phyloP scores from a whole-genome alignment of 2,888 invertebrate genomes.

The Hyalella azteca region DNA sequence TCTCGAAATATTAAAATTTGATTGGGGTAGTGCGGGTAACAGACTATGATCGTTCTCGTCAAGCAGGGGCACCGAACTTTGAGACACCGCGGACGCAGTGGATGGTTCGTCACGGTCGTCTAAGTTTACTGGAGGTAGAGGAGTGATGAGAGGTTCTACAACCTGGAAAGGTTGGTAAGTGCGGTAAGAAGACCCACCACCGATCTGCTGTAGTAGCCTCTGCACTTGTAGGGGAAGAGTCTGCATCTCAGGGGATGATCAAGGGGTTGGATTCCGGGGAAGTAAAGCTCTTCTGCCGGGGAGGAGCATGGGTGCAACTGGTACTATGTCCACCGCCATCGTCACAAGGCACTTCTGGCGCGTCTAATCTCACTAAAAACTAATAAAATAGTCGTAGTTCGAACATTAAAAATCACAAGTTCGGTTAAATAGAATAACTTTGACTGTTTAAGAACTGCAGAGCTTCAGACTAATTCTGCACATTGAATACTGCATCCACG shows the following conservation, averaged over 20 bases:
- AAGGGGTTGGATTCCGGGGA: slow-evolving; percentile 53
- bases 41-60: background rate
- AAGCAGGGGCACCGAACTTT: slow-evolving; percentile 25
- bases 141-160: slow-evolving; percentile 16
- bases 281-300: slow-evolving; percentile 40
- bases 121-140: background rate
- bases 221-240: slow-evolving; percentile 52
- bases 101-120: slow-evolving; percentile 26
- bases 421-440: no score
- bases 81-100: background rate
- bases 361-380: no score
- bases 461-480: no score
- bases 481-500: no score
- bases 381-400: no score
- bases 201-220: slow-evolving; percentile 51
- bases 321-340: slow-evolving; percentile 40
- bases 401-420: no score
- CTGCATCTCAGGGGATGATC: slow-evolving; percentile 46
- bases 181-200: slow-evolving; percentile 50
- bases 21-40: background rate
- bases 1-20: background rate
- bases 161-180: slow-evolving; percentile 56
- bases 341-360: background rate
- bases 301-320: slow-evolving; percentile 41
- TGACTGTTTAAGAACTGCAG: no score